A percentile compares a stretch with the other conserved stretches of the same genome.
Conservation (phyloP, 2,113 vertebrate genomes). For the Macquaria ambigua region DNA sequence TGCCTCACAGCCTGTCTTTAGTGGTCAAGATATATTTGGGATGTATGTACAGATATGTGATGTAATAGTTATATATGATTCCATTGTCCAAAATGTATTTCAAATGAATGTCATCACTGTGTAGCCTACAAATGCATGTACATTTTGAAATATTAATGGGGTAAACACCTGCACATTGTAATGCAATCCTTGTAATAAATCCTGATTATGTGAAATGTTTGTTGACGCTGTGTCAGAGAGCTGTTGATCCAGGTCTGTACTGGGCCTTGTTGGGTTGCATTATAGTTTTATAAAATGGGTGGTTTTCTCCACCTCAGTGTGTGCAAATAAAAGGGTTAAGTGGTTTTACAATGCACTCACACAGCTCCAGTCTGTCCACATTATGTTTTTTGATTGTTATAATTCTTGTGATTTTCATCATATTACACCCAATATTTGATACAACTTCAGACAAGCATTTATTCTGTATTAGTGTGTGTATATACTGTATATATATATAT, state of each 20-base stretch:
- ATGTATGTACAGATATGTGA: neutral
- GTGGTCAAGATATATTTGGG: neutral
- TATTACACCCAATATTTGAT: neutral
- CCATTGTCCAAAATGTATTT: neutral
- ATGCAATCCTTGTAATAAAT: neutral
- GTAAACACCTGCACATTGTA: neutral
- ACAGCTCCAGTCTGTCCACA: neutral
- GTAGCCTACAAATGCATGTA: neutral
- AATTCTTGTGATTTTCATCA: neutral
- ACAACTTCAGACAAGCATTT: neutral
- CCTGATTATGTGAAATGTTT: neutral
- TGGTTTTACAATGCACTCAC: neutral
- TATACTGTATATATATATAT: no score
- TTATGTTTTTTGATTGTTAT: neutral
- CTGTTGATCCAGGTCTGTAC: neutral
- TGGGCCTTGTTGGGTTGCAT: neutral
- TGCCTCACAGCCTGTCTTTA: neutral
- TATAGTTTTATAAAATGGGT: neutral
- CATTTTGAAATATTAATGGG: no score
- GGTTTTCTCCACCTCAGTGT: no score
- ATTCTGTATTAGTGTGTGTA: no score
- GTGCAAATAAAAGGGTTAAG: neutral
- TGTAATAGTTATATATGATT: neutral
- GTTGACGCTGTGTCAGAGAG: neutral
- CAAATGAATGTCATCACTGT: neutral